Conservation (phyloP, 2,888 invertebrate species). For the Meghimatium bilineatum region DNA sequence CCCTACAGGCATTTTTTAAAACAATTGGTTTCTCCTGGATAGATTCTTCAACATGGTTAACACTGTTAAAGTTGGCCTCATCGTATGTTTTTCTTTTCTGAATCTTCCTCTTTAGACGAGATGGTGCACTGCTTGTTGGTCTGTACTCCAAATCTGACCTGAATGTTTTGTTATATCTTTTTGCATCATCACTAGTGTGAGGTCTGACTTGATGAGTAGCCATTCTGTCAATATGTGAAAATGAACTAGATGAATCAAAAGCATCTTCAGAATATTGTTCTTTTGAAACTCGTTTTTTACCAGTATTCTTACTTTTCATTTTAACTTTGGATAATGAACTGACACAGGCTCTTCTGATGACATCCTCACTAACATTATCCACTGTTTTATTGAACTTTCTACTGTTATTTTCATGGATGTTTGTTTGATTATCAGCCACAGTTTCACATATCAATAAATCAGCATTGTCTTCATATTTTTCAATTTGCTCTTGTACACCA, state of each 20-base stretch:
- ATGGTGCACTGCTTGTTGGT: neutral
- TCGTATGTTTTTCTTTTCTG: neutral
- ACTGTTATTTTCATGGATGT: neutral
- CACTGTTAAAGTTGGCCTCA: neutral
- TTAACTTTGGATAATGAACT: neutral
- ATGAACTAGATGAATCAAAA: neutral
- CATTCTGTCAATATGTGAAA: neutral
- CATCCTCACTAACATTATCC: no score
- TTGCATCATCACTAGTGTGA: slow-evolving; percentile 9
- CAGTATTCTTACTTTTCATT: neutral
- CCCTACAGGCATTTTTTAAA: no score
- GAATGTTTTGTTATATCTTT: neutral
- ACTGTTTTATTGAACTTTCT: neutral
- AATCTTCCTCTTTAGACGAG: neutral
- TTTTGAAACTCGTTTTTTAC: neutral
- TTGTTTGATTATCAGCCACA: neutral
- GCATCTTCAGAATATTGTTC: slow-evolving; percentile 4
- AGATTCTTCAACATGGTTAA: neutral
- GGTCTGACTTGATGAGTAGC: neutral
- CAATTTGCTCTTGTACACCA: neutral
- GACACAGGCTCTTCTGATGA: neutral
- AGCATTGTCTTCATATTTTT: neutral
- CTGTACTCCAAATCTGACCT: neutral
- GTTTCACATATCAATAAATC: neutral
- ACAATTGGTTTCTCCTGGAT: neutral